Base-by-base conservation (phyloP, 1,140 invertebrate genomes). In the Papilio machaon region DNA sequence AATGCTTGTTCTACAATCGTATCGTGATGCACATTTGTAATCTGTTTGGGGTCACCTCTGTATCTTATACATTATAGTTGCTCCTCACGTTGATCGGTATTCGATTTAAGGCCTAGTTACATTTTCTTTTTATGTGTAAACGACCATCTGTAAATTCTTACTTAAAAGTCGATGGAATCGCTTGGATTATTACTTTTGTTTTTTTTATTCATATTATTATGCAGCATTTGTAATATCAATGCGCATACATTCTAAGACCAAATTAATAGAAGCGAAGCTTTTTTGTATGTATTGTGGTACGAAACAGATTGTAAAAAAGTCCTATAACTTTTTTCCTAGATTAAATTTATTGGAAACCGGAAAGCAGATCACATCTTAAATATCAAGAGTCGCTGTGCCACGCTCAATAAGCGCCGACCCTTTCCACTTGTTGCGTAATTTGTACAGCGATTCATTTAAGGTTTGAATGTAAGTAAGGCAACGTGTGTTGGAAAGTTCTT, bases 361-460 rank as follows among this genome's bases (percentile, higher is more conserved):
- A 58, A 78, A 78, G 52, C 15, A 23, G 58, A 47, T 46, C n/a
- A 79, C 54, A 79, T 67, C 77, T 46, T 64, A 47, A 64, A 79
- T 79, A 79, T 79, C 54, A 19, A 19, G 38, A 79, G 73, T 67
- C 80, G 73, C 82, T 76, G 60, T 77, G 80, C 80, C 74, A 74
- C 46, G 76, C 79, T 67, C 82, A 83, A 83, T 83, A 79, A 83
- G 83, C 74, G 80, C 81, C 54, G 64, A 86, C 81, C 85, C 85
- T 85, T 85, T 81, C 84, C 84, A 87, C 84, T 87, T 87, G 85
- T 87, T 87, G 85, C 84, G 85, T 87, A 87, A 87, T 85, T 83
- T 85, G 78, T 83, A 84, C 81, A 82, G 83, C 82, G 74, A 83
- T 83, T 81, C 81, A 82, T 85, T 85, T 84, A 85, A 81, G 82